phyloP scores from a whole-genome alignment of 35 echinoderm and acorn worm species.

The Apostichopus japonicus region DNA sequence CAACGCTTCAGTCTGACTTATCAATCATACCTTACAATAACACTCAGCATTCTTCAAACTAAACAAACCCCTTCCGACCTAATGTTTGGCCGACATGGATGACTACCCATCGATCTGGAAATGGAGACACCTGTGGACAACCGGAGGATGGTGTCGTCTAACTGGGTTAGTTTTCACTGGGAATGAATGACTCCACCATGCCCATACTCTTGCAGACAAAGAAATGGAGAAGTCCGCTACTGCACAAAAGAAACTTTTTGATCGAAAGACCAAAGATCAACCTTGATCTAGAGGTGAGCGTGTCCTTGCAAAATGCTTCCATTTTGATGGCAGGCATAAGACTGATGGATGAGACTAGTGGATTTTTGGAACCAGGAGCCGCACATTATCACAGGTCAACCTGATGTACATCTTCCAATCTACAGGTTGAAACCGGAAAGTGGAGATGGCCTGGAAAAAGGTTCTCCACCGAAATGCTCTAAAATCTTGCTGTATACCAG shows the following conservation, averaged over 20 bases:
- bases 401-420: not conserved
- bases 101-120: conserved; percentile 45
- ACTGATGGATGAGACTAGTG: too few relatives aligned
- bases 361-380: not conserved
- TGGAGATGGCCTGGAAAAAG: not conserved
- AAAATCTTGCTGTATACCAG: not conserved
- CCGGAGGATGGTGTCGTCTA: not conserved
- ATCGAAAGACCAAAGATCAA: not conserved
- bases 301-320: not conserved
- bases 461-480: not conserved
- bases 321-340: not conserved
- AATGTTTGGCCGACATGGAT: conserved; percentile 57
- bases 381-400: not conserved
- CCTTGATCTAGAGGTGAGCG: not conserved
- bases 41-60: conserved; percentile 37
- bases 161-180: not conserved
- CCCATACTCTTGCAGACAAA: conserved; percentile 2
- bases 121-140: not conserved
- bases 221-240: not conserved
- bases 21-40: conserved; percentile 28
- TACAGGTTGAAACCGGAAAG: conserved; percentile 5
- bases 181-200: not conserved
- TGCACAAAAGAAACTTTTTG: not conserved
- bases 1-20: too few relatives aligned
- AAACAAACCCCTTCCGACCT: conserved; percentile 54